phyloP scores from a whole-genome alignment of 2,113 vertebrate genomes.

The Neoarius graeffei region DNA sequence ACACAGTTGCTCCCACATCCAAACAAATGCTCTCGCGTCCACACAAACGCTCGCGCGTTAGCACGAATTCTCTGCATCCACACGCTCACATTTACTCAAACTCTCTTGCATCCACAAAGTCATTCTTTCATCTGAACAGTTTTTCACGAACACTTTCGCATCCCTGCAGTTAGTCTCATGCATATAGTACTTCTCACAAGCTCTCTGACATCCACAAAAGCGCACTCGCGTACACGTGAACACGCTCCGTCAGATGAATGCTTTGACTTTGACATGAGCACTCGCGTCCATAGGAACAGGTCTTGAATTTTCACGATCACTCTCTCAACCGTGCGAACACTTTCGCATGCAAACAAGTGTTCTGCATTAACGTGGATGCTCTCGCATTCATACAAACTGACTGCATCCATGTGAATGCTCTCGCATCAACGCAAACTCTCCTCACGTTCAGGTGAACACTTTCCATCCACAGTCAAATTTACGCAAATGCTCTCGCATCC shows the following conservation, averaged over 20 bases:
- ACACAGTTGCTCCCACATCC: neutral
- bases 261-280: neutral
- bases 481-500: neutral
- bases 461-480: neutral
- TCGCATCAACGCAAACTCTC: neutral
- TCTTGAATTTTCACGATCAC: neutral
- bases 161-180: neutral
- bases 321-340: neutral
- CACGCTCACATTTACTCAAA: neutral
- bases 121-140: neutral
- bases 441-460: neutral
- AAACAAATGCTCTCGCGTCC: neutral
- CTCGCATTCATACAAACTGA: no score
- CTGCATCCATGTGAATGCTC: neutral
- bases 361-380: neutral
- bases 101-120: neutral
- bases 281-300: neutral
- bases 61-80: neutral
- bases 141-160: neutral
- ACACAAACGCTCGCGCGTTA: neutral
- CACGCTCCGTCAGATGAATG: no score
- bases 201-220: neutral
- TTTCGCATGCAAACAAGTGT: neutral
- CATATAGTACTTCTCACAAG: neutral
- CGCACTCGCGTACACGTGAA: neutral